Percentiles rank a stretch among this genome's conserved stretches.
Conservation (phyloP, 2,888 invertebrate genomes). For the Apoda limacodes region DNA sequence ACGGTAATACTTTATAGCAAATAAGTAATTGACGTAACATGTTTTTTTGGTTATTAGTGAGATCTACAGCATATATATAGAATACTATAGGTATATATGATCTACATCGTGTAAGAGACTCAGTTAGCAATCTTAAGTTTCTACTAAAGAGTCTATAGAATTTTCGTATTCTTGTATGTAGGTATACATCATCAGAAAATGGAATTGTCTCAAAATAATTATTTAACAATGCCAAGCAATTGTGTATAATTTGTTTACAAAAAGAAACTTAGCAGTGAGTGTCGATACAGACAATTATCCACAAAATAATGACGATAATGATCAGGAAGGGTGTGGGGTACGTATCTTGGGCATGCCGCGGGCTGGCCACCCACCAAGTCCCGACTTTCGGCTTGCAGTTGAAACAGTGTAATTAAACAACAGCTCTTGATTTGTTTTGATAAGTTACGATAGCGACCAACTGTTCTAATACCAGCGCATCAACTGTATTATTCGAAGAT, state of each 20-base stretch:
- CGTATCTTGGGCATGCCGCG: conserved; percentile 29
- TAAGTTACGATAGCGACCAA: conserved; percentile 34
- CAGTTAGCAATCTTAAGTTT: too few species aligned
- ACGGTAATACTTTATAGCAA: too few species aligned
- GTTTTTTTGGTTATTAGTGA: too few species aligned
- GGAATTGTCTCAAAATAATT: too few species aligned
- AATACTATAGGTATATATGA: too few species aligned
- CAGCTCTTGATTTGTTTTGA: conserved; percentile 42
- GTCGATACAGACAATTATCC: conserved; percentile 34
- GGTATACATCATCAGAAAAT: too few species aligned
- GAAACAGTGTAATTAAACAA: conserved; percentile 46
- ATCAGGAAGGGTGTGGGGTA: conserved; percentile 27
- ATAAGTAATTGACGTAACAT: too few species aligned
- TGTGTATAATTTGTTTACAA: conserved; percentile 18
- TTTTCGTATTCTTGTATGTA: too few species aligned
- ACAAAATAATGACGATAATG: conserved; percentile 40
- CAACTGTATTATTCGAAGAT: not conserved
- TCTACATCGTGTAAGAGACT: too few species aligned
- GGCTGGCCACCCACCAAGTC: conserved; percentile 43
- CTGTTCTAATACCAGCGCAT: conserved; percentile 21
- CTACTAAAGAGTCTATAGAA: too few species aligned
- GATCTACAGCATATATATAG: too few species aligned
- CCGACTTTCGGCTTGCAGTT: conserved; percentile 26
- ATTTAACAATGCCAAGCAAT: too few species aligned
- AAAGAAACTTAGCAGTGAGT: conserved; percentile 30